phyloP scores from a whole-genome alignment of 1,140 invertebrate species.

The Dendroctonus ponderosae region DNA sequence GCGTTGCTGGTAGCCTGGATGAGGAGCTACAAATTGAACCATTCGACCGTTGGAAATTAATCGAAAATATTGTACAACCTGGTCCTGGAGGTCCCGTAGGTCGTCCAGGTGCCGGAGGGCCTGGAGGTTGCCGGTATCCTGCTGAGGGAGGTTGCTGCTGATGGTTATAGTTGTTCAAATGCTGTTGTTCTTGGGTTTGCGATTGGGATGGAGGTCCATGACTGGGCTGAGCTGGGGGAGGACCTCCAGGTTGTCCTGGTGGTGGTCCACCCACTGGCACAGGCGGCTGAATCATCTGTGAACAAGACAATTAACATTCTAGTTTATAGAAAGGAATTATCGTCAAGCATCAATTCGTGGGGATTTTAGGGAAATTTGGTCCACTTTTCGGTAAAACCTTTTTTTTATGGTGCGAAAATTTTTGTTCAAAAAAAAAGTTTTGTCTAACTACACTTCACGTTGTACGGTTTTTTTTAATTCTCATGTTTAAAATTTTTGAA shows the following conservation, averaged over 20 bases:
- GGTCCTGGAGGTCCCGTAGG: slow-evolving; percentile 42
- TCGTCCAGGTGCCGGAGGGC: slow-evolving; percentile 34
- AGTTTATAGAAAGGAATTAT: too few species aligned
- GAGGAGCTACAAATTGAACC: slow-evolving; percentile 38
- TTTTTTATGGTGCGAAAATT: too few species aligned
- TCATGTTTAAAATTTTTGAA: too few species aligned
- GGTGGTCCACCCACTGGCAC: slow-evolving; percentile 40
- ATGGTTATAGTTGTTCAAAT: slow-evolving; percentile 57
- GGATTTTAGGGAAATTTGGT: too few species aligned
- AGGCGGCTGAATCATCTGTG: slow-evolving; percentile 39
- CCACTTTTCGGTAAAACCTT: too few species aligned
- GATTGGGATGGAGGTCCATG: slow-evolving; percentile 50
- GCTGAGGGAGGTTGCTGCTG: slow-evolving; percentile 52
- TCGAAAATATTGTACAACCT: slow-evolving; percentile 21
- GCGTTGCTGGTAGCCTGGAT: slow-evolving; percentile 60
- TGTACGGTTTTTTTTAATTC: too few species aligned
- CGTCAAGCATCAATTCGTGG: too few species aligned
- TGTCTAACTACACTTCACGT: too few species aligned
- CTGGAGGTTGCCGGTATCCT: slow-evolving; percentile 46
- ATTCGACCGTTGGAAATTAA: neutral
- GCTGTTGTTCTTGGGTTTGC: slow-evolving; percentile 54
- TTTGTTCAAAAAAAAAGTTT: too few species aligned
- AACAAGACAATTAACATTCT: neutral
- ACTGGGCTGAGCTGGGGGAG: slow-evolving; percentile 39
- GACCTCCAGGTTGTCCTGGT: slow-evolving; percentile 42